These are phyloP conservation scores for Ennomos quercinarius DNA, from an alignment of 2,888 invertebrate genomes.

Conservation along the genomic window DNA sequence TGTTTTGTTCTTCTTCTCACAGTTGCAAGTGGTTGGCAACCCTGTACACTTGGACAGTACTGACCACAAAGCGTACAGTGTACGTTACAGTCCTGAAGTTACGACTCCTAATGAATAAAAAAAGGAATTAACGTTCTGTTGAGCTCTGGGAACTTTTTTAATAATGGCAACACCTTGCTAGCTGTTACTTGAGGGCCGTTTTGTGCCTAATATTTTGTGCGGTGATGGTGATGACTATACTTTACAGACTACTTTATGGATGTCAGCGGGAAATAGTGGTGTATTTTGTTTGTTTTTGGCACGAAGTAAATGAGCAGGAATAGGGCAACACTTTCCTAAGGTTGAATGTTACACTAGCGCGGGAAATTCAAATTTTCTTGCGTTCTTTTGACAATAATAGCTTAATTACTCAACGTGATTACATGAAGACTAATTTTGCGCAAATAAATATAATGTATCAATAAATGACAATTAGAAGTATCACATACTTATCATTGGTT, in stretches of 20 bases:
- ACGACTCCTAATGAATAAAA: slow-evolving; percentile 42
- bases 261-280: not conserved
- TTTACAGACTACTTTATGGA: slow-evolving; percentile 3
- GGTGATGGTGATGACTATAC: not conserved
- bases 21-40: slow-evolving; percentile 16
- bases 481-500: too few relatives aligned
- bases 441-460: too few relatives aligned
- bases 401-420: too few relatives aligned
- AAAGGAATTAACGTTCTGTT: slow-evolving; percentile 35
- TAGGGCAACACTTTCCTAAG: too few relatives aligned
- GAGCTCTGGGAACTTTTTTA: slow-evolving; percentile 13
- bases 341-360: too few relatives aligned
- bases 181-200: slow-evolving; percentile 8
- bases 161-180: not conserved
- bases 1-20: too few relatives aligned
- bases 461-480: too few relatives aligned
- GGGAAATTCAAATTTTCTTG: too few relatives aligned
- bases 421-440: too few relatives aligned
- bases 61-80: slow-evolving; percentile 35
- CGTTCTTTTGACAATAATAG: too few relatives aligned
- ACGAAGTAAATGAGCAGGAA: too few relatives aligned
- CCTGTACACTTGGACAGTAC: slow-evolving; percentile 22
- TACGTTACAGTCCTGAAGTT: slow-evolving; percentile 38
- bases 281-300: too few relatives aligned
- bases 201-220: slow-evolving; percentile 3